Evolutionary conservation across 92 coral and sea anemone species (phyloP), one percentile per base, ranked within the genome.

Genomic region (Zoanthus sociatus): DNA sequence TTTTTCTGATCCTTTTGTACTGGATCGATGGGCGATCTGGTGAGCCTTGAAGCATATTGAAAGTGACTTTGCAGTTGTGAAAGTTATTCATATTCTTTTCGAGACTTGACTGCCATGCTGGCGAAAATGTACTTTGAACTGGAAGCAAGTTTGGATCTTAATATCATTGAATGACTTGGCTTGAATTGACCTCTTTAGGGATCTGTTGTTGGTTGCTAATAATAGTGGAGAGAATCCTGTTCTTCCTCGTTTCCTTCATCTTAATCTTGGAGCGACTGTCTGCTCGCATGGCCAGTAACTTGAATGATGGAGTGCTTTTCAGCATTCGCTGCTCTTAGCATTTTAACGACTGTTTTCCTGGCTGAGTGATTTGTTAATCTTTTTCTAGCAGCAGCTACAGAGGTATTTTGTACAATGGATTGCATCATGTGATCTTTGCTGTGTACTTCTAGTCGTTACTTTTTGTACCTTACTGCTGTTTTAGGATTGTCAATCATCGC

Each of bases 361-460:
- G 85, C 86, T 46, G 76, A 85, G 77, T 89, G 90, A 82, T 89
- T 86, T 31, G 90, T 56, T 67, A 88, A 73, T 17, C 77, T 64
- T 71, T 89, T 86, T 37, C 42, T 3, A 30, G 15, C 11, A 2
- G 66, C 37, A 45, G 60, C 88, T 7, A 89, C 84, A 6, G 55
- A n/a, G 56, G 92, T 66, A 1, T 84, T 87, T 16, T 71, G 13
- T 31, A 92, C 73, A 87, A 92, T 81, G 21, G 73, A 4, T 77
- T 75, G 82, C 94, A 89, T 89, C 88, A 89, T 92, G 5, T 79
- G 63, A 31, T 71, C 70, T 33, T 88, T 78, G 16, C 83, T 86
- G 60, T 91, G 84, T 7, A 76, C 68, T 15, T 87, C 86, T 91
- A 76, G 88, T 1, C 88, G 84, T 66, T 90, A 86, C 1, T 44